Evolutionary conservation across 2,113 vertebrate genomes (phyloP).

Genomic region (Entosphenus tridentatus): DNA sequence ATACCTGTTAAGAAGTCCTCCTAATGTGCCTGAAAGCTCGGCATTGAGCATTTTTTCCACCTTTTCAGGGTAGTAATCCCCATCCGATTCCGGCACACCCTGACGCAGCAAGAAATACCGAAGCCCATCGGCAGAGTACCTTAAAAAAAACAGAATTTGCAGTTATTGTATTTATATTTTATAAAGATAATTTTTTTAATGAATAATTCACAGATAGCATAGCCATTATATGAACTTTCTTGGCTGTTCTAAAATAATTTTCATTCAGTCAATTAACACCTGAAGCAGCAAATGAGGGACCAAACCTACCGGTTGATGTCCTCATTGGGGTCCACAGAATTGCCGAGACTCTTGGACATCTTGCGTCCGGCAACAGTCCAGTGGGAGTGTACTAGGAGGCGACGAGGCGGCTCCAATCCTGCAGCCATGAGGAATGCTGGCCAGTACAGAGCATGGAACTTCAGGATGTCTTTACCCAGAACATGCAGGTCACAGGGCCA

Average conservation of each 20-base stretch:
- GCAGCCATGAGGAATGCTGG: constrained; percentile 61
- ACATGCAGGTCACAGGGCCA: constrained; percentile 40
- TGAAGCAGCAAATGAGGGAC: neutral
- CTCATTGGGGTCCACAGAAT: constrained; percentile 43
- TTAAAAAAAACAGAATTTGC: neutral
- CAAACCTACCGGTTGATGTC: constrained; percentile 16
- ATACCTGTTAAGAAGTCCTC: constrained; percentile 62
- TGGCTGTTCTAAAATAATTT: no score
- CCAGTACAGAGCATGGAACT: constrained; percentile 83
- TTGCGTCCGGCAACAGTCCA: constrained; percentile 72
- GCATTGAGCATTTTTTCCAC: constrained; percentile 51
- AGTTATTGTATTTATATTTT: no score
- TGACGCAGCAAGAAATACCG: constrained; percentile 78
- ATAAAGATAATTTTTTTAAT: no score
- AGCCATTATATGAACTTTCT: no score
- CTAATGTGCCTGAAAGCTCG: constrained; percentile 57
- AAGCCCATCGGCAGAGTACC: constrained; percentile 49
- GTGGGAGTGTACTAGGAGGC: constrained; percentile 64
- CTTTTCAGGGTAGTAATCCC: constrained; percentile 58
- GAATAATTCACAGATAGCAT: no score
- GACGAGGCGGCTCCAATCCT: constrained; percentile 36
- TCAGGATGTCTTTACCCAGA: constrained; percentile 83
- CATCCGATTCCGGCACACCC: constrained; percentile 58
- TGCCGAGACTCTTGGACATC: constrained; percentile 92
- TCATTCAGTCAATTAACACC: no score